Conservation (phyloP, 2,888 invertebrate species). For the Thera britannica region DNA sequence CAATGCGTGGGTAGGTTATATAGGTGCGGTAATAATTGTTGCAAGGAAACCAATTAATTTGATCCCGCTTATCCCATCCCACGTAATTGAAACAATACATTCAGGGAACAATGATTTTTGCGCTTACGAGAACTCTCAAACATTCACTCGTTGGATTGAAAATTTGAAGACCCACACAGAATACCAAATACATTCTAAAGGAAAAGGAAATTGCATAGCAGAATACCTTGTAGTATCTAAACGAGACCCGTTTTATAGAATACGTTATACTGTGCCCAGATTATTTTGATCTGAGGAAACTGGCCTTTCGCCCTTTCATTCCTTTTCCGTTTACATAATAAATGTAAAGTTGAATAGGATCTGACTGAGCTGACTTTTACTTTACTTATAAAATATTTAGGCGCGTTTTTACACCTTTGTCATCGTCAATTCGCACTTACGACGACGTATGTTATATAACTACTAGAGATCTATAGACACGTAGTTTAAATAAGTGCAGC, state of each 20-base stretch:
- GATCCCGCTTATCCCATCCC: not conserved
- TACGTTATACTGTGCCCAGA: constrained; percentile 2
- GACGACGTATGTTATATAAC: too few species aligned
- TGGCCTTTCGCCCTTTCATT: constrained; percentile 2
- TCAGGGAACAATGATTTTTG: not conserved
- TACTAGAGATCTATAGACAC: not conserved
- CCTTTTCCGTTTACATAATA: constrained; percentile 20
- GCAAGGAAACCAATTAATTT: constrained; percentile 1
- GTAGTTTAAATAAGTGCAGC: not conserved
- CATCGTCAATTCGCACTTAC: not conserved
- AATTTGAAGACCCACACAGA: not conserved
- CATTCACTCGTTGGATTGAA: not conserved
- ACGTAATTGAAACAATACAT: constrained; percentile 6
- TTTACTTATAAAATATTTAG: constrained; percentile 11
- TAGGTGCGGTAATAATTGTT: not conserved
- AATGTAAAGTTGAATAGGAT: constrained; percentile 9
- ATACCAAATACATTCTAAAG: constrained; percentile 3
- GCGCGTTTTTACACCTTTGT: not conserved
- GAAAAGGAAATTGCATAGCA: not conserved
- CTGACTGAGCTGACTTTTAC: constrained; percentile 5
- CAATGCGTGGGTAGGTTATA: not conserved
- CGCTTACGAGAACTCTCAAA: constrained; percentile 3
- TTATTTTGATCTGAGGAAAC: constrained; percentile 15
- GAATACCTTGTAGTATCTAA: constrained; percentile 2
- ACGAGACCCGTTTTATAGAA: constrained; percentile 3